Percentiles rank a stretch among this genome's conserved stretches.
These are phyloP conservation scores for Eristalis pertinax DNA, from an alignment of 2,888 invertebrate species.

Conservation along the genomic window DNA sequence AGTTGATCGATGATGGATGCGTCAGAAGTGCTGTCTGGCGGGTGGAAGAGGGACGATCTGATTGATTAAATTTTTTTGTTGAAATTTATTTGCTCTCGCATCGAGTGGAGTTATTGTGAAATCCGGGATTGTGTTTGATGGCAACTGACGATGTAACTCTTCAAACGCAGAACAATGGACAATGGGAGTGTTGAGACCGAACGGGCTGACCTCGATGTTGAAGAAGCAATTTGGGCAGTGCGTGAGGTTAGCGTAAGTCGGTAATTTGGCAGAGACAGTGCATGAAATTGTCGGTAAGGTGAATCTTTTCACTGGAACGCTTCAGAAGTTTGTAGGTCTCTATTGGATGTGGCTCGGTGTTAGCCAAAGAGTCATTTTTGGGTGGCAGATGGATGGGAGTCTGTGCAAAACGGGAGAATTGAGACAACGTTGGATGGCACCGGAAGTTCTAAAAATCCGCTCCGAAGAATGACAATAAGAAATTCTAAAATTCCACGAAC, in stretches of 20 bases:
- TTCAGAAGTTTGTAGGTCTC: neutral
- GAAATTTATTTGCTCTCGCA: neutral
- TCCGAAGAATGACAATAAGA: too few relatives aligned
- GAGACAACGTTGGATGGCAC: too few relatives aligned
- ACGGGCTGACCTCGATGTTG: neutral
- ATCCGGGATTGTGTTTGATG: conserved; percentile 10
- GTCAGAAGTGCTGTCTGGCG: too few relatives aligned
- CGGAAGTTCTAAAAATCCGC: too few relatives aligned
- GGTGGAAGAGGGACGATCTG: neutral
- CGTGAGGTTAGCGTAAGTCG: neutral
- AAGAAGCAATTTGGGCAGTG: neutral
- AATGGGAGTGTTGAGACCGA: neutral
- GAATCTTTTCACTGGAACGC: neutral
- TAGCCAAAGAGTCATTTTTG: too few relatives aligned
- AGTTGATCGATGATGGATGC: neutral
- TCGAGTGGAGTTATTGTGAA: conserved; percentile 4
- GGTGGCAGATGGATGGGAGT: too few relatives aligned
- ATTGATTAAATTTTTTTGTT: neutral
- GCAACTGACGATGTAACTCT: neutral
- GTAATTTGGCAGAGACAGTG: neutral
- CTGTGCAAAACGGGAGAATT: too few relatives aligned
- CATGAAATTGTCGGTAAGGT: neutral
- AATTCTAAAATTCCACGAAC: too few relatives aligned
- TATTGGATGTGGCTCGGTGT: neutral
- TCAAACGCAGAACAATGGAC: neutral